Conservation (phyloP, 2,888 invertebrate genomes). For the Cecidostiba fungosa region DNA sequence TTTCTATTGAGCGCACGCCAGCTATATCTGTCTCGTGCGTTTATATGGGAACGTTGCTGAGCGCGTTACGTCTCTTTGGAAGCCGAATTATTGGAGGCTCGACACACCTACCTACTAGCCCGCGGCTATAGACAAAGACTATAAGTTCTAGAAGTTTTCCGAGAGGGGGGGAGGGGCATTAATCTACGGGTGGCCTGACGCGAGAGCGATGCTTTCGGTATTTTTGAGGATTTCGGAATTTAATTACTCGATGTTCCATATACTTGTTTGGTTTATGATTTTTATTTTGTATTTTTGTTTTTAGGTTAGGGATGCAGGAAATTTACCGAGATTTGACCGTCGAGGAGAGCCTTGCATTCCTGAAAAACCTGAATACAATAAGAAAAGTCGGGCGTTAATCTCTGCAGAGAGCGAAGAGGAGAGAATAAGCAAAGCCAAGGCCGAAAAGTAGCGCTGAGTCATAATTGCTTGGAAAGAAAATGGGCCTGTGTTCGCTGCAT, state of each 20-base stretch:
- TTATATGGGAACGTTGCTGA: too few species aligned
- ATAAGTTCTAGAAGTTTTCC: not conserved
- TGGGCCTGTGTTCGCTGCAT: not conserved
- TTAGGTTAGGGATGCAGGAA: not conserved
- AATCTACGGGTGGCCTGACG: not conserved
- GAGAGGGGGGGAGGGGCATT: not conserved
- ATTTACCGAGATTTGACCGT: not conserved
- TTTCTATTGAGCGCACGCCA: not conserved
- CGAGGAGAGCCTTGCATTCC: not conserved
- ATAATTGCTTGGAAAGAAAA: not conserved
- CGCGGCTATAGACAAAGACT: not conserved
- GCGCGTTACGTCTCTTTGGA: not conserved
- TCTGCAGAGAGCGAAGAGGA: not conserved
- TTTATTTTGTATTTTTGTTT: not conserved
- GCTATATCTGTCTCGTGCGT: not conserved
- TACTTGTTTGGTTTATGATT: not conserved
- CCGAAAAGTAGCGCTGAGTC: not conserved
- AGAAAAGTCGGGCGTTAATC: not conserved
- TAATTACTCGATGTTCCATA: not conserved
- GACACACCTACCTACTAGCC: not conserved
- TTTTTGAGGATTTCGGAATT: not conserved
- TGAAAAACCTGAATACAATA: not conserved
- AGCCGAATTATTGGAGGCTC: not conserved
- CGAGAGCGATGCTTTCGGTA: not conserved
- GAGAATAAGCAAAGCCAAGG: not conserved